Base-by-base conservation (phyloP, 2,113 vertebrate species). In the Ammodytes dubius region DNA sequence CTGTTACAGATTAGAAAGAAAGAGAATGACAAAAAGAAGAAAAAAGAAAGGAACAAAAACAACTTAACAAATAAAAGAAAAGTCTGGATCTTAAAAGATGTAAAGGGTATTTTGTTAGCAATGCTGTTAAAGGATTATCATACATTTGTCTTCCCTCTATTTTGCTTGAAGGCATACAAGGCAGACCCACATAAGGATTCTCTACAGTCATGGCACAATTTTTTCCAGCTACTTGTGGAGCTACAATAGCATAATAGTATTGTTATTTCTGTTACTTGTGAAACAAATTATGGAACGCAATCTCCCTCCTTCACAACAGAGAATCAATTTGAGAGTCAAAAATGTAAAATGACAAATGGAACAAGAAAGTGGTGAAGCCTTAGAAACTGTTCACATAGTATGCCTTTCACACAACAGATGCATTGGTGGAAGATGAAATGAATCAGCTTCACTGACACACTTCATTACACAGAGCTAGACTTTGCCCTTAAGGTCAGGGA, bases 291-390 rank as follows among this genome's bases (percentile, higher is more conserved):
- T 69, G 75, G 53, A 74, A 53, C 19, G 37, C 0, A 4, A n/a
- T 70, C 45, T 12, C 52, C 27, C 27, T 27, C 27, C 27, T 27
- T 70, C 46, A 68, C 67, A 59, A 58, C 17, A 77, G 40, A 46
- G 57, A 74, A 71, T 83, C 53, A 74, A 75, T 83, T 83, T 60
- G 73, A 79, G 53, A 74, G 69, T 69, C 64, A 75, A 74, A 82
- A 88, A 89, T 85, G 49, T 72, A 70, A 59, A 57, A 69, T 84
- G 80, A 85, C 70, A 83, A 89, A 88, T 83, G 52, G 52, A 84
- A 89, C 42, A 11, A 65, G 81, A 83, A 27, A 52, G 73, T 77
- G 73, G 67, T 67, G 64, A 78, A 63, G 61, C 64, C 74, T 70
- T 56, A 53, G 67, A 77, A n/a, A 71, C 64, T 81, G 79, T 91